A percentile compares a stretch with the other conserved stretches of the same genome.
Evolutionary conservation across 2,888 invertebrate genomes (phyloP).

Genomic region (Syrphus vitripennis): DNA sequence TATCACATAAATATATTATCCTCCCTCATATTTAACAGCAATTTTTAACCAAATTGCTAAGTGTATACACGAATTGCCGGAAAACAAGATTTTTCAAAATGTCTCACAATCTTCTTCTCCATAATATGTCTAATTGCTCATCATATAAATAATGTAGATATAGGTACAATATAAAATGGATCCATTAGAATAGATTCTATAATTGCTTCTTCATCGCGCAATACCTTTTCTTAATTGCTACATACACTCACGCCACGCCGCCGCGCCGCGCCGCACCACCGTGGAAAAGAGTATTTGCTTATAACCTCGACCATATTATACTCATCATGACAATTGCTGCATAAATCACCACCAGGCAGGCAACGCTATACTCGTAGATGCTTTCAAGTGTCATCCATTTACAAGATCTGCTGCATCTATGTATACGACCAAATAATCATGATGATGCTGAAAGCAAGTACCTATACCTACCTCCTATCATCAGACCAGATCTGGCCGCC

Average conservation of each 20-base stretch:
- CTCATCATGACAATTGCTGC: slow-evolving; percentile 64
- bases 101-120: slow-evolving; percentile 5
- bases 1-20: too few relatives aligned
- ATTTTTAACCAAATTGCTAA: slow-evolving; percentile 5
- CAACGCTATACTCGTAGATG: slow-evolving; percentile 32
- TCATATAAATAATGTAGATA: too few relatives aligned
- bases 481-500: neutral
- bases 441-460: slow-evolving; percentile 30
- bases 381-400: slow-evolving; percentile 64
- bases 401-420: slow-evolving; percentile 60
- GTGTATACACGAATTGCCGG: neutral
- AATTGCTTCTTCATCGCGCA: neutral
- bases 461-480: neutral
- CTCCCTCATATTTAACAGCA: neutral
- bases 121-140: slow-evolving; percentile 32
- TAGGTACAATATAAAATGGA: slow-evolving; percentile 20
- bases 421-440: slow-evolving; percentile 14
- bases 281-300: slow-evolving; percentile 57
- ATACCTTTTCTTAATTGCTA: slow-evolving; percentile 48
- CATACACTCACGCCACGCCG: slow-evolving; percentile 32
- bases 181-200: neutral
- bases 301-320: slow-evolving; percentile 51
- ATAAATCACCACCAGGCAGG: slow-evolving; percentile 50
- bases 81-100: neutral
- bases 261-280: too few relatives aligned